A percentile compares a stretch with the other conserved stretches of the same genome.
Conservation (phyloP, 53 echinoderm and acorn worm species). For the Antedon mediterranea region DNA sequence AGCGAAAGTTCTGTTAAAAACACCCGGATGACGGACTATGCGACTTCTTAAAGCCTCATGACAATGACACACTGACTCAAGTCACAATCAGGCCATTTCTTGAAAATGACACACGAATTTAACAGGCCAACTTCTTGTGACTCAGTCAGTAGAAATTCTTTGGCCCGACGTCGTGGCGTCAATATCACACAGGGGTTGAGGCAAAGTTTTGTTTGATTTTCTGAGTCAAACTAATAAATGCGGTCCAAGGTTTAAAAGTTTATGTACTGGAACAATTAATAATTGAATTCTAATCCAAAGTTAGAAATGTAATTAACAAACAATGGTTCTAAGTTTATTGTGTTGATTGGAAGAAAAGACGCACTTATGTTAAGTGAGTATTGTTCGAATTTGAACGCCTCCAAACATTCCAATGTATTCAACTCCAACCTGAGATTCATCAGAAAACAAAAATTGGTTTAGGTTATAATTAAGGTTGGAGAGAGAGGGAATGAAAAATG, state of each 20-base stretch:
- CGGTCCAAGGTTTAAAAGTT: not conserved
- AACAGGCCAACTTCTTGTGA: not conserved
- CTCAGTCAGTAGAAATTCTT: not conserved
- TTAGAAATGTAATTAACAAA: not conserved
- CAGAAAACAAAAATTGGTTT: no score
- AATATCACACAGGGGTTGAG: not conserved
- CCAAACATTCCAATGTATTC: no score
- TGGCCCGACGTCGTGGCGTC: not conserved
- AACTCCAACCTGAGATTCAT: no score
- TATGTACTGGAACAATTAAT: not conserved
- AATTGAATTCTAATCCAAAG: not conserved
- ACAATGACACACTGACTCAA: not conserved
- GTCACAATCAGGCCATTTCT: not conserved
- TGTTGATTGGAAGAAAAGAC: no score
- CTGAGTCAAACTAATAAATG: not conserved
- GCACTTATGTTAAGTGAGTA: no score
- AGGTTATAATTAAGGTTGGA: no score
- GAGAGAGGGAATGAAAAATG: no score
- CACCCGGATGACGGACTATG: no score
- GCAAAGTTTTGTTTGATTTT: not conserved
- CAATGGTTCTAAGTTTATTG: no score
- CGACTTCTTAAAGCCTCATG: not conserved
- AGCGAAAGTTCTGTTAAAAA: no score
- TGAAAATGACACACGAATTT: not conserved
- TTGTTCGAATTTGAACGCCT: no score